Conservation (phyloP, 2,888 invertebrate species). For the Papilio gigon region DNA sequence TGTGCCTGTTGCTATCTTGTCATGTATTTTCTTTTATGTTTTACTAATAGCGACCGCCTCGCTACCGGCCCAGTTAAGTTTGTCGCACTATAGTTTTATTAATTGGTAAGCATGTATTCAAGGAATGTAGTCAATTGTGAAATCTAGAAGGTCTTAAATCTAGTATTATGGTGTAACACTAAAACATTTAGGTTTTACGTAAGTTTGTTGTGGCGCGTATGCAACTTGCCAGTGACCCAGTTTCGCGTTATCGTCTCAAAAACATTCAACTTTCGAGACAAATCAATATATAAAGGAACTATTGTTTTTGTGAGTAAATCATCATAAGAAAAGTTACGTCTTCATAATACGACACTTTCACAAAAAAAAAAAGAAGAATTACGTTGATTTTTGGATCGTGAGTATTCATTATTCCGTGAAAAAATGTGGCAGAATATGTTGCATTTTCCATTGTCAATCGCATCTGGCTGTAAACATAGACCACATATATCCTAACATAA, state of each 20-base stretch:
- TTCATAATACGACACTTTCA: constrained; percentile 22
- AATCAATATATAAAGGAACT: constrained; percentile 19
- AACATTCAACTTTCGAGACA: constrained; percentile 32
- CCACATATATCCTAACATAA: constrained; percentile 58
- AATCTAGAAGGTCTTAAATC: constrained; percentile 21
- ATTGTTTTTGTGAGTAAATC: not conserved
- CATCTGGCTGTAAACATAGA: constrained; percentile 39
- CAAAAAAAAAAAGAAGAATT: constrained; percentile 15
- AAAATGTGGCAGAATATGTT: not conserved
- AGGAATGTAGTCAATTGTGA: constrained; percentile 25
- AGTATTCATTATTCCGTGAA: too few species aligned
- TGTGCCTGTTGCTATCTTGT: too few species aligned
- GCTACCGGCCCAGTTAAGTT: too few species aligned
- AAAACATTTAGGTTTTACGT: constrained; percentile 42
- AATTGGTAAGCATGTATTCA: not conserved
- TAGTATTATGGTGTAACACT: constrained; percentile 36
- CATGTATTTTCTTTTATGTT: too few species aligned
- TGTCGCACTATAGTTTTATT: too few species aligned
- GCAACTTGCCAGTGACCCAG: constrained; percentile 44
- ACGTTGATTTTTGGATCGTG: too few species aligned
- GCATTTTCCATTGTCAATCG: constrained; percentile 37
- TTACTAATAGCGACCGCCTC: too few species aligned
- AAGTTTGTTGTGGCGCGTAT: constrained; percentile 42
- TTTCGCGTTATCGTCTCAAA: constrained; percentile 31
- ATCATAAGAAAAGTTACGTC: not conserved